Conservation (phyloP, 2,888 invertebrate genomes). For the Caenorhabditis sinica region DNA sequence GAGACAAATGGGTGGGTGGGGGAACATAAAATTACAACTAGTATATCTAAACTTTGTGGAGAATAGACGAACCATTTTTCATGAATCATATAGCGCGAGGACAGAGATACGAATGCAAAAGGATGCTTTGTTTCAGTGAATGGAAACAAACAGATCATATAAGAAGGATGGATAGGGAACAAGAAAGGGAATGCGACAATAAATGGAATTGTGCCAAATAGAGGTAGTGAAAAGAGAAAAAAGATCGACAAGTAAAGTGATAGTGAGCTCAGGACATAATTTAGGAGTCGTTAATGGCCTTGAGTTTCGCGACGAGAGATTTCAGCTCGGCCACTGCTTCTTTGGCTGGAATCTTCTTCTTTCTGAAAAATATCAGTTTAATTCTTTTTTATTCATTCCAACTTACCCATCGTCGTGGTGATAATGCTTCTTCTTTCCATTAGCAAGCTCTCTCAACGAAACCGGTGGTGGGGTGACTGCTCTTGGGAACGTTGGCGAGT, state of each 20-base stretch:
- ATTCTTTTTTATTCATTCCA: not conserved
- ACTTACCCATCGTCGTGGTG: constrained; percentile 40
- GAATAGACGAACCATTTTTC: too few species aligned
- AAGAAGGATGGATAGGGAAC: not conserved
- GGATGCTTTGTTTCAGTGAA: not conserved
- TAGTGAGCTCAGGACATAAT: not conserved
- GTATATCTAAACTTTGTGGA: not conserved
- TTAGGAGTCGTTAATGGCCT: constrained; percentile 38
- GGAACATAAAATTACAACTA: too few species aligned
- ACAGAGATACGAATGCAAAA: too few species aligned
- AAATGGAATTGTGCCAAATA: not conserved
- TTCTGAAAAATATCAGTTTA: constrained; percentile 14
- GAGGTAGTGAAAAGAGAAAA: not conserved
- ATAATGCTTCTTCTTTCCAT: constrained; percentile 26
- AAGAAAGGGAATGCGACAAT: constrained; percentile 5
- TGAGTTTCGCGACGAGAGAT: constrained; percentile 37
- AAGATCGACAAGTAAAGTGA: not conserved
- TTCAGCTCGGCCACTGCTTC: constrained; percentile 50
- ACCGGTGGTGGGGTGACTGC: constrained; percentile 45
- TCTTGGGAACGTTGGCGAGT: constrained; percentile 20
- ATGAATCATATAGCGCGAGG: too few species aligned
- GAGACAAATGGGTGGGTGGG: not conserved
- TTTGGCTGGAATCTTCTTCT: constrained; percentile 41
- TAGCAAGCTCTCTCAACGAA: constrained; percentile 16
- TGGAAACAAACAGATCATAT: not conserved